phyloP scores from a whole-genome alignment of 1,140 invertebrate genomes.

The Hyles vespertilio region DNA sequence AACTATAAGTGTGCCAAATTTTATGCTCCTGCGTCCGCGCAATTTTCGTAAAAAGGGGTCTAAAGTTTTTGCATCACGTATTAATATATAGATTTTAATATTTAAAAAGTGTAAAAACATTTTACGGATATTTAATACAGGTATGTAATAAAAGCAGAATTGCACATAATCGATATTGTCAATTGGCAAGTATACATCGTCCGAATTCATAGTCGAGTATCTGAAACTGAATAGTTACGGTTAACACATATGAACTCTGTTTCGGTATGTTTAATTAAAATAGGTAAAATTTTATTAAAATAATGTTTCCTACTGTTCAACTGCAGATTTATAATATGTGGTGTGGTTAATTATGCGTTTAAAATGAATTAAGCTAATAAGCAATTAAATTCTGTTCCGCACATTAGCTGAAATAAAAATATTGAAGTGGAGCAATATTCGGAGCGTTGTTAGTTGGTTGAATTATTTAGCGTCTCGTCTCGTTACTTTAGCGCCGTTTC shows the following conservation, averaged over 20 bases:
- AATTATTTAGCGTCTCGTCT: constrained; percentile 69
- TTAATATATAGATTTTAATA: too few relatives aligned
- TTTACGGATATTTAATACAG: too few relatives aligned
- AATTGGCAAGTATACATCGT: too few relatives aligned
- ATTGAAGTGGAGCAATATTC: constrained; percentile 39
- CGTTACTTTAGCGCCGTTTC: constrained; percentile 62
- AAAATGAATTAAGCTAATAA: constrained; percentile 7
- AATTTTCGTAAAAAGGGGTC: too few relatives aligned
- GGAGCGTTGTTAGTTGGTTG: constrained; percentile 43
- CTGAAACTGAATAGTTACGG: too few relatives aligned
- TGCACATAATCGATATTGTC: too few relatives aligned
- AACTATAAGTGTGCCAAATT: too few relatives aligned
- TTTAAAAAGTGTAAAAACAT: too few relatives aligned
- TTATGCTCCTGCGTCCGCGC: too few relatives aligned
- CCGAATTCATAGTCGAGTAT: too few relatives aligned
- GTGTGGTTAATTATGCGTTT: constrained; percentile 17
- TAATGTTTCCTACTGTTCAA: constrained; percentile 2
- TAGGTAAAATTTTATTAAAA: background rate
- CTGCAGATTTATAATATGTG: background rate
- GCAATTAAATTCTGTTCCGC: constrained; percentile 9
- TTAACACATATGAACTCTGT: background rate
- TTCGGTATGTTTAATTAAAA: constrained; percentile 4
- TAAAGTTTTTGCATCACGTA: too few relatives aligned
- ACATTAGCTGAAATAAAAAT: constrained; percentile 13
- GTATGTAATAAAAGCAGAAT: too few relatives aligned